Base-by-base conservation (phyloP, 2,797 vertebrate species). In the Myoxocephalus aenaeus region DNA sequence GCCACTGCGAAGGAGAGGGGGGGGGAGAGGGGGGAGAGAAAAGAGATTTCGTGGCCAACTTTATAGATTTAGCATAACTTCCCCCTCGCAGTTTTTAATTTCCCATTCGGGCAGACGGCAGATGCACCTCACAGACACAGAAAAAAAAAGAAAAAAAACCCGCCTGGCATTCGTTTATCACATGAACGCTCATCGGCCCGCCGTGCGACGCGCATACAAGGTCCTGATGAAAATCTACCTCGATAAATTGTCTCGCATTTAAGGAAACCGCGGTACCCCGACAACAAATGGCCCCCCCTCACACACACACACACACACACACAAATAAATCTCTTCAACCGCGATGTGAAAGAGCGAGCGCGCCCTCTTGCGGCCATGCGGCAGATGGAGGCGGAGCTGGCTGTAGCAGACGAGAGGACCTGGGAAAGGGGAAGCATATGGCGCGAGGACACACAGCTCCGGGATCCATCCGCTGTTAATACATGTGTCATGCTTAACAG, bases 401-500 rank as follows among this genome's bases (percentile, higher is more conserved):
- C 81, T 79, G 46, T 72, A 73, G 80, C 75, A 38, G 77, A 70
- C 77, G 76, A 87, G 68, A 79, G 73, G 85, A 90, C 85, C 88
- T 80, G 77, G 86, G 88, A 93, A 34, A 88, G 92, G 84, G 82
- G 86, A 92, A 93, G 81, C 94, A 95, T 94, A 94, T 94, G 93
- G 93, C 82, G 90, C 78, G 92, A 94, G 94, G 92, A 93, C 92
- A 85, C 93, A 90, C 91, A 93, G 94, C 95, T 95, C 92, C 94
- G 85, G 93, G 94, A 95, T 93, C 92, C 93, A 94, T 93, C 93
- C 91, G 90, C 92, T 92, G 92, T 90, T 94, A 95, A 95, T 93
- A 93, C 92, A 92, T 87, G 94, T 94, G 93, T 94, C 93, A 94
- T 92, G 94, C 93, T 95, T 92, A 95, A 94, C 94, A 94, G 93